These are phyloP conservation scores for Lepetodrilus schrolli DNA, from an alignment of 2,888 invertebrate genomes.

Conservation along the genomic window DNA sequence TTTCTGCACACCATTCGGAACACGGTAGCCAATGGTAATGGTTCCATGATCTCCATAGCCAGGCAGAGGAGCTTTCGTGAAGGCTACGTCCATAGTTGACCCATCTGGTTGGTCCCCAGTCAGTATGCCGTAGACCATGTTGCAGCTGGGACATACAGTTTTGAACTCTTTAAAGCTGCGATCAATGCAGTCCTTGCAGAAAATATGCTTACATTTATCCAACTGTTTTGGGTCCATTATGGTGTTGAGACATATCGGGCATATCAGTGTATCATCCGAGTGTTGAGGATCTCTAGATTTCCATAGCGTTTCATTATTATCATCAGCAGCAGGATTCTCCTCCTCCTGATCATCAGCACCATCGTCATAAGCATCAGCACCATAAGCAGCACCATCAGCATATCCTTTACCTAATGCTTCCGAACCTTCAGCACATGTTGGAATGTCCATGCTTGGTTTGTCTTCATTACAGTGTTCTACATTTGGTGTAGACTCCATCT, in stretches of 20 bases:
- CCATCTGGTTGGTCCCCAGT: constrained; percentile 49
- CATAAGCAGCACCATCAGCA: neutral
- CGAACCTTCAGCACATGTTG: neutral
- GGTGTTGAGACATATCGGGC: constrained; percentile 58
- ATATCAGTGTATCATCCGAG: constrained; percentile 29
- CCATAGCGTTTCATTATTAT: neutral
- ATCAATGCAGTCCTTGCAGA: constrained; percentile 44
- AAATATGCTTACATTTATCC: constrained; percentile 42
- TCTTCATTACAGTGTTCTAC: too few species aligned
- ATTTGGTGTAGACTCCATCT: too few species aligned
- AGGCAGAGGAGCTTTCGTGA: neutral
- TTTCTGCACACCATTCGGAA: constrained; percentile 48
- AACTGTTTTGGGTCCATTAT: constrained; percentile 37
- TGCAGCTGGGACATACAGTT: constrained; percentile 47
- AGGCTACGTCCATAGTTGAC: constrained; percentile 36
- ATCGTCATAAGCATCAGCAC: neutral
- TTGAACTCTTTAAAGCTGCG: constrained; percentile 34
- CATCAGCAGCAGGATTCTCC: neutral
- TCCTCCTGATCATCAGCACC: neutral
- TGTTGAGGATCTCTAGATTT: too few species aligned
- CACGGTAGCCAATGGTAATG: constrained; percentile 66
- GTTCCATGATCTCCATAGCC: constrained; percentile 33
- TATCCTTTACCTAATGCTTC: neutral
- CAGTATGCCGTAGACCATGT: constrained; percentile 40
- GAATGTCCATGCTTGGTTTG: too few species aligned